Conservation (phyloP, 2,113 vertebrate species). For the Myotis lucifugus region DNA sequence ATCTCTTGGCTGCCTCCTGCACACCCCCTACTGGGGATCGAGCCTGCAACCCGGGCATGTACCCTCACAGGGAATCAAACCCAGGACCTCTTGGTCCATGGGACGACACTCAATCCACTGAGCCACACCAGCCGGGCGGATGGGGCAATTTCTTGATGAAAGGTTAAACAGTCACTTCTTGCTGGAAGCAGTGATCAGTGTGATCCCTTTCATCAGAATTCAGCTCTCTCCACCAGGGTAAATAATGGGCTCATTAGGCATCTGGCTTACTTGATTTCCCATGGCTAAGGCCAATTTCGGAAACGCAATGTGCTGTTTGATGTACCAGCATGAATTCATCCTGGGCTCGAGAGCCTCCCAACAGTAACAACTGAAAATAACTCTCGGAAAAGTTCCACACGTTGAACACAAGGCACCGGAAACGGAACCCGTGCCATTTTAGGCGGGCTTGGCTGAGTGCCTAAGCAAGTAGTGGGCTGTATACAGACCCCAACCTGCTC, state of each 20-base stretch:
- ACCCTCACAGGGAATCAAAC: no score
- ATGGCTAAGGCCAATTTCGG: slow-evolving; percentile 81
- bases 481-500: neutral
- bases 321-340: slow-evolving; percentile 78
- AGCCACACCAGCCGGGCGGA: no score
- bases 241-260: slow-evolving; percentile 87
- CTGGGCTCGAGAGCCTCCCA: slow-evolving; percentile 63
- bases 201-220: slow-evolving; percentile 84
- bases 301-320: slow-evolving; percentile 79
- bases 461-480: neutral
- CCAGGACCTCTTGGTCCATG: no score
- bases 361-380: slow-evolving; percentile 70
- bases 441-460: neutral
- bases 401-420: slow-evolving; percentile 18
- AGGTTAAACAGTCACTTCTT: slow-evolving; percentile 80
- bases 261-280: slow-evolving; percentile 83
- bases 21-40: no score
- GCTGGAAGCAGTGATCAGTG: slow-evolving; percentile 80
- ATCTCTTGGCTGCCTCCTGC: no score
- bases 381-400: slow-evolving; percentile 40
- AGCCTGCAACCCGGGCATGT: no score
- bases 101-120: no score
- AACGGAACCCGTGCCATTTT: neutral
- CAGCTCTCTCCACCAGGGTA: slow-evolving; percentile 78
- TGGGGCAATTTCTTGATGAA: slow-evolving; percentile 66